Conservation (phyloP, 2,113 vertebrate genomes). For the Himantopus leucocephalus region DNA sequence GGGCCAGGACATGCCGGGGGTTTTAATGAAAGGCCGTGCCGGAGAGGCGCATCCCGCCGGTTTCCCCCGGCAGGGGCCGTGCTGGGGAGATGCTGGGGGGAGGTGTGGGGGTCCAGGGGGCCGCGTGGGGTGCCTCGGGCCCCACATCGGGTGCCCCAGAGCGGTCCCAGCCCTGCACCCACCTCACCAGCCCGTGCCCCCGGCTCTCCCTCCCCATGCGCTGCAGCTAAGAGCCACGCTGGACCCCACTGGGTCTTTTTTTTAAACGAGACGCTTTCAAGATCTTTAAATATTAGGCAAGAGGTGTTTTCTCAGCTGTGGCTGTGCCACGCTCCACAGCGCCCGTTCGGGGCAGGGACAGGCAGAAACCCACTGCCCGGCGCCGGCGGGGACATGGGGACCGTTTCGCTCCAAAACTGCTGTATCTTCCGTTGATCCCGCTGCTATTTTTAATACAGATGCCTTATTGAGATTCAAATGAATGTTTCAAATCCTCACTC, state of each 20-base stretch:
- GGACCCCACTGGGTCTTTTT: not conserved
- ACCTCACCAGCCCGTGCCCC: not conserved
- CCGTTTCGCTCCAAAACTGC: not conserved
- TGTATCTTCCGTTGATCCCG: conserved; percentile 10
- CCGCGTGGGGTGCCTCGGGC: not conserved
- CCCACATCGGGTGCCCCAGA: accelerated
- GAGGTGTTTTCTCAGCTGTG: not conserved
- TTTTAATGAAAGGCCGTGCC: not conserved
- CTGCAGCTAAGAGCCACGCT: accelerated
- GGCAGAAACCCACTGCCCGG: not conserved
- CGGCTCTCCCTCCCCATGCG: accelerated
- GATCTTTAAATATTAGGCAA: not conserved
- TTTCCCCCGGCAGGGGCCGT: not conserved
- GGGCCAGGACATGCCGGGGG: not conserved
- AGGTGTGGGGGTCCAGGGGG: not conserved
- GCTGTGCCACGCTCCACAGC: not conserved
- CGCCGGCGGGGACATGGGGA: not conserved
- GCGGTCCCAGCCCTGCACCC: not conserved
- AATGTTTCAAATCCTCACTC: conserved; percentile 62
- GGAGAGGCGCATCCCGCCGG: not conserved
- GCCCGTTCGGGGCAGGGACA: not conserved
- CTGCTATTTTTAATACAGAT: conserved; percentile 70
- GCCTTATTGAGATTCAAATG: conserved; percentile 74
- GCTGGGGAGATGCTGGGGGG: no score
- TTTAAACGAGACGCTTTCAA: not conserved